Conservation (phyloP, 2,113 vertebrate genomes). For the Coptodon bakossiorum region DNA sequence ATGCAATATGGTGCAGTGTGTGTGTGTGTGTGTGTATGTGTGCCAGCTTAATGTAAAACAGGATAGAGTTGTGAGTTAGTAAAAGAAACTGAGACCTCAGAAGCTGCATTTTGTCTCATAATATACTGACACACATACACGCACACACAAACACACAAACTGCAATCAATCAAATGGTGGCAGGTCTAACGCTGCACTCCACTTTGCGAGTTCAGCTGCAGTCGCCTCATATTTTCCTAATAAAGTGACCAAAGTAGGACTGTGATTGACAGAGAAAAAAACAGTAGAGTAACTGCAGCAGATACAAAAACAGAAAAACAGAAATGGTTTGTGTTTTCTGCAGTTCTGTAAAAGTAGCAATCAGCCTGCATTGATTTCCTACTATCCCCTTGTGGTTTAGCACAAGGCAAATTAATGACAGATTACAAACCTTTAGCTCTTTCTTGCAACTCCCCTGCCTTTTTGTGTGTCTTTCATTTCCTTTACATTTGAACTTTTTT, state of each 20-base stretch:
- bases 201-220: constrained; percentile 13
- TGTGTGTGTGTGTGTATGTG: background rate
- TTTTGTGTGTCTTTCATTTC: constrained; percentile 7
- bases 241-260: background rate
- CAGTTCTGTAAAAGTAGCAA: constrained; percentile 56
- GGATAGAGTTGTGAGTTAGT: background rate
- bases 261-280: background rate
- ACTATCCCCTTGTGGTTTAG: constrained; percentile 51
- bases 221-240: constrained; percentile 33
- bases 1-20: background rate
- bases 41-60: background rate
- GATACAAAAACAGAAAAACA: background rate
- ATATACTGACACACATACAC: background rate
- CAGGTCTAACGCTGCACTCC: background rate
- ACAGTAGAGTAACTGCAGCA: constrained; percentile 4
- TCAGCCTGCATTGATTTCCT: constrained; percentile 61
- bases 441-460: background rate
- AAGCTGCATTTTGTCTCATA: background rate
- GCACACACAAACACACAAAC: background rate
- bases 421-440: constrained; percentile 36
- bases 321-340: constrained; percentile 38
- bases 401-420: constrained; percentile 52
- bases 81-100: background rate
- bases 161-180: constrained; percentile 37
- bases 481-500: background rate